Evolutionary conservation across 1,140 invertebrate species (phyloP), one percentile per base, ranked within the genome.

Genomic region (Marisa cornuarietis): DNA sequence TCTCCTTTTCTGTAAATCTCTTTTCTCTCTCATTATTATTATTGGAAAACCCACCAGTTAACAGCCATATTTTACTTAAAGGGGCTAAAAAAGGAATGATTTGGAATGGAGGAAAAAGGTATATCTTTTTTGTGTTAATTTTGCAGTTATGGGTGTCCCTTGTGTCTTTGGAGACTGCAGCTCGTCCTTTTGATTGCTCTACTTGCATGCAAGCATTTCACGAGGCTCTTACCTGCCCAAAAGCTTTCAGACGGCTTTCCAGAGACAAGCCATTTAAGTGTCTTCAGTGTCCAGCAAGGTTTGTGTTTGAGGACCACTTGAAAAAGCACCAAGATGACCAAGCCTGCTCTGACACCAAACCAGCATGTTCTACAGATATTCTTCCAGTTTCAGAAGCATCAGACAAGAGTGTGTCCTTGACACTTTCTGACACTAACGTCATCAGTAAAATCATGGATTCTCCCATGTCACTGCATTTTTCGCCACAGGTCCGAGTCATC

Each of bases 101-200:
- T 4, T 73, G 16, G 52, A 14, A 54, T 9, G 52, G 52, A 49
- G 52, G n/a, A n/a, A 54, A 73, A 54, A 49, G 51, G 20, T n/a
- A 3, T 9, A 42, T 51, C 20, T 20, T 72, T 72, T 51, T 42
- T 71, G 8, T 77, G 51, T 63, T 4, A n/a, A n/a, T 51, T 49
- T 66, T 54, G 8, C 76, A 77, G 76, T 63, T 63, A 16, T 66
- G 18, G 16, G 76, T 77, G 7, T 68, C 42, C 49, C 16, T 77
- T 31, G 63, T 77, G 24, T 77, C 76, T 5, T 49, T 77, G 65
- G 76, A 77, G 51, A 77, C 76, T 24, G 76, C 76, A 24, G 62
- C 76, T n/a, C 63, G 51, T 20, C 76, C 76, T 13, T 77, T 65
- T 62, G 65, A 77, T 49, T 77, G 76, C 65, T 24, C 3, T 11